Base-by-base conservation (phyloP, 2,113 vertebrate genomes). In the Heloderma charlesbogerti region DNA sequence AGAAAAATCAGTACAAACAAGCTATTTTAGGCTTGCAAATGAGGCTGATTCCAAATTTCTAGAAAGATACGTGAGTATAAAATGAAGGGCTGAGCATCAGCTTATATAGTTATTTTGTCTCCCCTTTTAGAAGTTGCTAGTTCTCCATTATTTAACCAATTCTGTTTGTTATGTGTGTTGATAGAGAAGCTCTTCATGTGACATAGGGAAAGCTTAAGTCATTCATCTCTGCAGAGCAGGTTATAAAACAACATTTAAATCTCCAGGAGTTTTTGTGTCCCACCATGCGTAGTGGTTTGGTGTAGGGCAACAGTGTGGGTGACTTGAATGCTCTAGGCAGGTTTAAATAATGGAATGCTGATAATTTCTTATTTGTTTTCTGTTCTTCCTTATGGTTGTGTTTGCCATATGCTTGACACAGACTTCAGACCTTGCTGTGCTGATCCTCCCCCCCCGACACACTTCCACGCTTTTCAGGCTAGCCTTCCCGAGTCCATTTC, bases 121-220 rank as follows among this genome's bases (percentile, higher is more conserved):
- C 18, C n/a, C 4, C 60, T 27, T 57, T 25, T 0, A 18, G 5
- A 80, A 48, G n/a, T 8, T 69, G 31, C 20, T 34, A 27, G 45
- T 51, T 54, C 22, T 67, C 60, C 4, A n/a, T 88, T 48, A 31
- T 57, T 45, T 67, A 80, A 60, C 40, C 13, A 13, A 37, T 87
- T 18, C 25, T 31, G 22, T 75, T 75, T 40, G n/a, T 20, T 13
- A 22, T 54, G 12, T 45, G 37, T 88, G 31, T n/a, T 48, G 15
- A 81, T 31, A 37, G 13, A 51, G 63, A 54, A 51, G 63, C 7
- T 69, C 63, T 81, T 71, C 78, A 54, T 69, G 31, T 88, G 87
- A 81, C 87, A 88, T 69, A 80, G 43, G 78, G 71, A 66, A 88
- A 81, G 87, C 87, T 88, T 88, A 88, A 54, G 77, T 88, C 22